Base-by-base conservation (phyloP, 2,888 invertebrate species). In the Dasypogon diadema region DNA sequence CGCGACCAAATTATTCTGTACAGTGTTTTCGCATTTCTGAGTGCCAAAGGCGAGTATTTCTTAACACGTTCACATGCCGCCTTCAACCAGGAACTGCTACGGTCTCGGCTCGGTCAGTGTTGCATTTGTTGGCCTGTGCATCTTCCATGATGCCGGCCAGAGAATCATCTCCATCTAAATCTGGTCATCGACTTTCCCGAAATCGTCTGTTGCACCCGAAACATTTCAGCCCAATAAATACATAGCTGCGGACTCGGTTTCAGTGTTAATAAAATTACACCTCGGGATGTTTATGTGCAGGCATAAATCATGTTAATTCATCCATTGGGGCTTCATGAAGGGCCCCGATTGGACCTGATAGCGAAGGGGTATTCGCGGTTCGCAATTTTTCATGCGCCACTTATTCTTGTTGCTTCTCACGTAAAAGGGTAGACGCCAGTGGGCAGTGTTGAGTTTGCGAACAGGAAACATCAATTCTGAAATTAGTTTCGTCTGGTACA, bases 251-350 rank as follows among this genome's bases (percentile, higher is more conserved):
- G 51, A 1, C 30, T 21, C 34, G 14, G 21, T 46, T 55, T 42
- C 37, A 12, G 72, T 54, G 55, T 22, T 73, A 73, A 73, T 73
- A 73, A 73, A 73, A 56, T 73, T 73, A 73, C 72, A 73, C 72
- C 34, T 54, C 42, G 22, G 42, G 72, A 21, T 34, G 22, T 54
- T 73, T 73, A 73, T 56, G 21, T 22, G 37, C 72, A 16, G 26
- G 42, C 72, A 73, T 73, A 73, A 73, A 73, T 73, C 72, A 73
- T 73, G 72, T 73, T 73, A 73, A 56, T 55, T 73, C 56, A 37
- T 56, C 37, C 72, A 73, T 56, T 56, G 72, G 54, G 72, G 46
- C 65, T 26, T 46, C 22, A 65, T 14, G 65, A 65, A 65, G 65
- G 48, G 65, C 42, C 65, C n/a, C 46, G 65, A 65, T 48, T 65